A percentile compares a stretch with the other conserved stretches of the same genome.
phyloP scores from a whole-genome alignment of 1,140 invertebrate genomes.

The Physella acuta region DNA sequence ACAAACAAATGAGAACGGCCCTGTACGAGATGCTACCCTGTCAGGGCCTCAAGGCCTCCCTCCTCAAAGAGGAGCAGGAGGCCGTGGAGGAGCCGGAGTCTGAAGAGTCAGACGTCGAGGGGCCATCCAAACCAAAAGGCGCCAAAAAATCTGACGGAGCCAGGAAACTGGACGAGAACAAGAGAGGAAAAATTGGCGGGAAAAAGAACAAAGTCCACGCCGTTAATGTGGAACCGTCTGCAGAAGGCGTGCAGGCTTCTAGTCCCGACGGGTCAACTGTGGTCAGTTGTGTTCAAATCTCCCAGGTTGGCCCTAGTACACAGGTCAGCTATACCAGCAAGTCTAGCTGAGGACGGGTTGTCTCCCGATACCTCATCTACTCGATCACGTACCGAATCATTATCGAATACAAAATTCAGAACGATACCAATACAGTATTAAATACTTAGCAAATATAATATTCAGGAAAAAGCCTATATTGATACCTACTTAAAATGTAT shows the following conservation, averaged over 20 bases:
- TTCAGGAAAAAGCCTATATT: no score
- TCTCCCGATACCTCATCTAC: no score
- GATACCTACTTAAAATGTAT: no score
- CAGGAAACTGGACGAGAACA: neutral
- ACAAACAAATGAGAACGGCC: slow-evolving; percentile 39
- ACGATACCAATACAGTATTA: no score
- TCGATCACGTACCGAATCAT: no score
- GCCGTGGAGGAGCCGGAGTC: slow-evolving; percentile 16
- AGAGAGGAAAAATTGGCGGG: neutral
- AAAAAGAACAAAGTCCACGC: slow-evolving; percentile 11
- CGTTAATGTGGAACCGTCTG: neutral
- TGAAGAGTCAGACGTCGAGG: slow-evolving; percentile 25
- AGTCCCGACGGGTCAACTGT: neutral
- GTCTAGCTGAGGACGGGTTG: no score
- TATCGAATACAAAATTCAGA: no score
- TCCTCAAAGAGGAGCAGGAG: slow-evolving; percentile 16
- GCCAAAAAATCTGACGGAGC: neutral
- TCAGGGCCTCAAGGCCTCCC: slow-evolving; percentile 11
- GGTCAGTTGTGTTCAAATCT: neutral
- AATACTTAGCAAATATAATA: no score
- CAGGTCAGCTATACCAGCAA: neutral
- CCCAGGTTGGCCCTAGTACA: neutral
- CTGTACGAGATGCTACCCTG: slow-evolving; percentile 37
- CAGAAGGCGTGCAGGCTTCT: slow-evolving; percentile 7
- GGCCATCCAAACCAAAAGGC: neutral